Base-by-base conservation (phyloP, 2,888 invertebrate genomes). In the Deilephila porcellus region DNA sequence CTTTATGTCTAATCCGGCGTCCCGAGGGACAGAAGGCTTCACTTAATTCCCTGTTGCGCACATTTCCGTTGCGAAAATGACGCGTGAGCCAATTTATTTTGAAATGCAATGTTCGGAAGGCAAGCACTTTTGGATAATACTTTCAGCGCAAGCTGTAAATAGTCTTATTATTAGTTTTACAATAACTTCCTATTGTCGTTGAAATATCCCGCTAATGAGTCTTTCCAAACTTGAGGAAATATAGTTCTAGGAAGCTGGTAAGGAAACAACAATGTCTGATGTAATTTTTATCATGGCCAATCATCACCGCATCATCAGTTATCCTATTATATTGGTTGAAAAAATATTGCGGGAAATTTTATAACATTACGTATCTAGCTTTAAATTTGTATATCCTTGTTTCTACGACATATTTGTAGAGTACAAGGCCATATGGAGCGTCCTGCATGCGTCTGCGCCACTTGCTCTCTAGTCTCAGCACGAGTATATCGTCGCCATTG, bases 201-300 rank as follows among this genome's bases (percentile, higher is more conserved):
- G 45, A 45, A 45, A 45, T 45, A 25, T 11, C 45, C 11, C 45
- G 45, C 14, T 45, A 45, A 45, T 45, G 20, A 25, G 52, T 67
- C 56, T 45, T 45, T 67, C 5, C 67, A 8, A 52, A 52, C n/a
- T 25, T 52, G n/a, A 25, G 67, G 37, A 37, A 37, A 67, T 45
- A 67, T 14, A 52, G 20, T 56, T 67, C 67, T 45, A 45, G 67
- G 67, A 67, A 67, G 52, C 20, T 17, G 20, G 6, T 25, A 17
- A 67, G 67, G 67, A 52, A 67, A 67, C 45, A 14, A 45, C 67
- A 52, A 45, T 8, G 34, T 11, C 25, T 67, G 67, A 67, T 67
- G 67, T 67, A 67, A 67, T 67, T 2, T 67, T 52, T 25, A 67
- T 67, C 25, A 64, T 20, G 34, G 11, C n/a, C 64, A 37, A 37